Evolutionary conservation across 1,140 invertebrate genomes (phyloP).

Genomic region (Pemphigus obesinymphae): DNA sequence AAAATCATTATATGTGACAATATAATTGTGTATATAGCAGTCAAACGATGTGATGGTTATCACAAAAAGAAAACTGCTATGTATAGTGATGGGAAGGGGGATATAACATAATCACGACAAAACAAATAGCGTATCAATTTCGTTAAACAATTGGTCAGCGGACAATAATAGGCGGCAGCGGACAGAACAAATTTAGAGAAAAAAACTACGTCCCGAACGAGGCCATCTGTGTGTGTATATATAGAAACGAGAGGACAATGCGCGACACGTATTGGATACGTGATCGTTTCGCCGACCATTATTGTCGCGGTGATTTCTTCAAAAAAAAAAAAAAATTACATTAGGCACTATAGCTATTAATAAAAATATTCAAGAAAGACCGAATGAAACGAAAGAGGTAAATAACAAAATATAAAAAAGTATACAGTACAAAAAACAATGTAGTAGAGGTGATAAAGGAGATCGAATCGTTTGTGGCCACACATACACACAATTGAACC

Average conservation of each 20-base stretch:
- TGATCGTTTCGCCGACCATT: slow-evolving; percentile 38
- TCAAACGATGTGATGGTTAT: no score
- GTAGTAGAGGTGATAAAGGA: slow-evolving; percentile 19
- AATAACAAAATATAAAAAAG: neutral
- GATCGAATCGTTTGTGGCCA: slow-evolving; percentile 29
- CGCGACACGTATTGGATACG: slow-evolving; percentile 28
- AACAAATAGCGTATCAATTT: neutral
- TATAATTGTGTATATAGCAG: no score
- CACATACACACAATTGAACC: slow-evolving; percentile 5
- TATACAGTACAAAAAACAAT: neutral
- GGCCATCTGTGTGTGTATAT: neutral
- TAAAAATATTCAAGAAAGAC: slow-evolving; percentile 14
- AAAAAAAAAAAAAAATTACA: no score
- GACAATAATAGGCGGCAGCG: neutral
- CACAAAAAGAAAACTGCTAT: neutral
- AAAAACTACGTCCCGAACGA: neutral
- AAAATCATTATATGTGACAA: no score
- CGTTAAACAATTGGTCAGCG: slow-evolving; percentile 3
- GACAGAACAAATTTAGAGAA: slow-evolving; percentile 15
- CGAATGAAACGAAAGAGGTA: slow-evolving; percentile 13
- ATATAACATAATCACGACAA: neutral
- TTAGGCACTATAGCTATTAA: neutral
- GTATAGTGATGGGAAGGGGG: no score
- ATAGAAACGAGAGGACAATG: neutral
- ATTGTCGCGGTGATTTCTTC: slow-evolving; percentile 29